phyloP scores from a whole-genome alignment of 1,140 invertebrate species.

The Drosophila sulfurigaster region DNA sequence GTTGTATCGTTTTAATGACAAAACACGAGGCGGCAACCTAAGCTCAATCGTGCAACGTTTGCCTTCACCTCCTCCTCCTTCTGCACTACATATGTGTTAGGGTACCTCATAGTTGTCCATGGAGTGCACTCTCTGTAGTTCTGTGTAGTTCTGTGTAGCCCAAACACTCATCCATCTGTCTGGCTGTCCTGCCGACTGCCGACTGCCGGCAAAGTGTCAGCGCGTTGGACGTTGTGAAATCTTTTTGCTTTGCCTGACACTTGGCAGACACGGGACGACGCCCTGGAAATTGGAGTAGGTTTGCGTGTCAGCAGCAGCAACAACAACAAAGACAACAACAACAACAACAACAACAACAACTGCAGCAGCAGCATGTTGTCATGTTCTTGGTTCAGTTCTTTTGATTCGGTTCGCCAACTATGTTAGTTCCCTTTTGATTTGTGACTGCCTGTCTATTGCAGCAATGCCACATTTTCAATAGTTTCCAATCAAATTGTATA shows the following conservation, averaged over 20 bases:
- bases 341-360: neutral
- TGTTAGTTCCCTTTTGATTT: slow-evolving; percentile 16
- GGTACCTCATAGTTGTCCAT: neutral
- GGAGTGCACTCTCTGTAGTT: too few species aligned
- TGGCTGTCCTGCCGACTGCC: neutral
- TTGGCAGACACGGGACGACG: slow-evolving; percentile 48
- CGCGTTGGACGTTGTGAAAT: slow-evolving; percentile 58
- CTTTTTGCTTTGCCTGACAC: slow-evolving; percentile 60
- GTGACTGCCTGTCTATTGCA: neutral
- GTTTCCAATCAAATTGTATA: neutral
- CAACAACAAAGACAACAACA: slow-evolving; percentile 15
- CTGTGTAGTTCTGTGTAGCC: neutral
- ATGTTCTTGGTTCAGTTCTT: slow-evolving; percentile 8
- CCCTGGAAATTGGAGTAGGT: slow-evolving; percentile 77
- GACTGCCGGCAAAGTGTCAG: slow-evolving; percentile 59
- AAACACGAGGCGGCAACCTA: slow-evolving; percentile 46
- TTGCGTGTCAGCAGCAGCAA: slow-evolving; percentile 72
- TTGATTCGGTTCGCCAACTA: slow-evolving; percentile 3
- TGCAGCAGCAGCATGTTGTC: neutral
- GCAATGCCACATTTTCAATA: neutral
- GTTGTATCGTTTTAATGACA: slow-evolving; percentile 74
- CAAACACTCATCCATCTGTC: neutral
- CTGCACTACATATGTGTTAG: neutral
- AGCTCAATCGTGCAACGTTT: slow-evolving; percentile 16
- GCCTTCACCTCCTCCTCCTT: neutral